Evolutionary conservation across 2,888 invertebrate genomes (phyloP).

Genomic region (Drosophila yooni): DNA sequence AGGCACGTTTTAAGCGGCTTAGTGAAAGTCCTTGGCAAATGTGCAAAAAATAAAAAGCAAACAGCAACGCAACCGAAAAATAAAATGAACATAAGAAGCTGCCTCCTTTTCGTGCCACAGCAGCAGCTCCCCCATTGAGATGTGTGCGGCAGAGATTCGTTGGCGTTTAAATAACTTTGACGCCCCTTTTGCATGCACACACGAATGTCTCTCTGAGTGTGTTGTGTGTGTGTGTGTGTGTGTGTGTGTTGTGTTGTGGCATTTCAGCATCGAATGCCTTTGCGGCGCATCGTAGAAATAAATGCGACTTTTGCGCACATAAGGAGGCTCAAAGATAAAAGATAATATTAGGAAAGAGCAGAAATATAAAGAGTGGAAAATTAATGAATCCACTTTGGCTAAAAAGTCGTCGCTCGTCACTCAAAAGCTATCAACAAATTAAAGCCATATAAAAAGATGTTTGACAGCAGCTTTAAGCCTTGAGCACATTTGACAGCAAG

Average conservation of each 20-base stretch:
- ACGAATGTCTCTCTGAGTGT: constrained; percentile 1
- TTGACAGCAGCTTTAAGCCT: not conserved
- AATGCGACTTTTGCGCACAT: not conserved
- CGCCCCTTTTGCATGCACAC: constrained; percentile 56
- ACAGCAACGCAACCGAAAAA: constrained; percentile 11
- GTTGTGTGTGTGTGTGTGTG: constrained; percentile 8
- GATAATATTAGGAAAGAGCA: not conserved
- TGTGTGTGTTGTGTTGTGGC: constrained; percentile 32
- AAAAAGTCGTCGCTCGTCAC: not conserved
- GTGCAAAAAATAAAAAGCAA: constrained; percentile 28
- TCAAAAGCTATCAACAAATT: not conserved
- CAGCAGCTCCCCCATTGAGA: constrained; percentile 37
- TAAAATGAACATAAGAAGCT: constrained; percentile 27
- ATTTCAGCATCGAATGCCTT: constrained; percentile 66
- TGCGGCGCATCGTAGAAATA: constrained; percentile 19
- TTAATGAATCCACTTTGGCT: constrained; percentile 2
- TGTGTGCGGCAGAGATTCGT: constrained; percentile 29
- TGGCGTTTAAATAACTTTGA: constrained; percentile 79
- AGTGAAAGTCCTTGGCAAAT: constrained; percentile 69
- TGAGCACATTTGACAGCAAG: not conserved
- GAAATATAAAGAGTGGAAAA: not conserved
- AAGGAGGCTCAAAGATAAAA: not conserved
- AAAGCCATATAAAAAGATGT: not conserved
- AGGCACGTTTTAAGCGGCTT: constrained; percentile 71
- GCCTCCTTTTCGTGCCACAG: constrained; percentile 14